These are phyloP conservation scores for Illadopsis cleaveri DNA, from an alignment of 2,113 vertebrate species.

Conservation along the genomic window DNA sequence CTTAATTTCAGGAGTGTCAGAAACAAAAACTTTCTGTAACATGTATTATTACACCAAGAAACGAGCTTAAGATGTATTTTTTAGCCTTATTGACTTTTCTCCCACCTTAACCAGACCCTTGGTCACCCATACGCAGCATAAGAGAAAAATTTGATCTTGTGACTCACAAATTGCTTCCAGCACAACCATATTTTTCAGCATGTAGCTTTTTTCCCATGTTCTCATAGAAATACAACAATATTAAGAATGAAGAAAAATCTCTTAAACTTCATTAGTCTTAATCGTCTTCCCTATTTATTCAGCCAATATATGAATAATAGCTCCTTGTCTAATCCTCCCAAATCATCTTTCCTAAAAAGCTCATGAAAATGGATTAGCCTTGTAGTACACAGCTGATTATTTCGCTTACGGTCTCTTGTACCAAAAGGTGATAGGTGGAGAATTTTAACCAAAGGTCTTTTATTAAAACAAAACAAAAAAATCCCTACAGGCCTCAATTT, in stretches of 20 bases:
- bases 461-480: not conserved
- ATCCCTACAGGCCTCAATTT: not conserved
- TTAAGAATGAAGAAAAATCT: not conserved
- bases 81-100: not conserved
- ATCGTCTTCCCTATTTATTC: not conserved
- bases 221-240: not conserved
- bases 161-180: not conserved
- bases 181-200: not conserved
- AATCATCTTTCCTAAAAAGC: conserved; percentile 15
- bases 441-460: not conserved
- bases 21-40: not conserved
- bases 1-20: not conserved
- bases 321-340: not conserved
- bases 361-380: not conserved
- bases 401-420: not conserved
- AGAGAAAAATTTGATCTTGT: not conserved
- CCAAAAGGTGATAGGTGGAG: not conserved
- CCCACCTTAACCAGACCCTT: not conserved
- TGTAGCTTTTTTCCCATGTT: not conserved
- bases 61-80: not conserved
- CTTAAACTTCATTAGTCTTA: not conserved
- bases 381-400: not conserved
- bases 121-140: accelerated
- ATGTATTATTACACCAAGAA: not conserved
- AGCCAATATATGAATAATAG: conserved; percentile 9